Evolutionary conservation across 2,113 vertebrate genomes (phyloP), one percentile per base, ranked within the genome.

Genomic region (Hippocampus abdominalis): DNA sequence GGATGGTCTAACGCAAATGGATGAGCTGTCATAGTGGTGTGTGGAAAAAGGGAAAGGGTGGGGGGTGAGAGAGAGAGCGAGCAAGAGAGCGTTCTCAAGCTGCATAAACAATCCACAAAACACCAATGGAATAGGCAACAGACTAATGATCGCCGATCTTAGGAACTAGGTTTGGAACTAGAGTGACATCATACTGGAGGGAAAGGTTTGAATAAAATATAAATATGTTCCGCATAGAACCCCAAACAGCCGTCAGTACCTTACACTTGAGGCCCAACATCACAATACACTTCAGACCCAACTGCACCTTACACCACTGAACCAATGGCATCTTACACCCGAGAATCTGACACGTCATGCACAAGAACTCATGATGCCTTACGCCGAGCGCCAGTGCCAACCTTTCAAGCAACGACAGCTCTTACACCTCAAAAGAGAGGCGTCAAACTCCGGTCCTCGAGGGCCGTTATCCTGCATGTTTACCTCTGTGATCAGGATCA

Each of bases 1-100:
- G 48, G 72, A 73, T 79, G 42, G 9, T 63, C 86, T 87, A 90
- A 89, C 83, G 84, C 71, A 62, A 87, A 90, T 86, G 73, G 84
- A 90, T 88, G 86, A 88, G 84, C 88, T 86, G 85, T 88, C 85
- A 89, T 66, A 77, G 79, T 3, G 54, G 20, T 56, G 56, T 48
- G 20, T 42, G 42, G 16, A 36, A 73, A 51, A 49, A 39, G 62
- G 36, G 71, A 65, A 3, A 16, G 4, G 13, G 73, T 59, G 48
- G 18, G 44, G 40, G 54, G 3, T 65, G 73, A 36, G 61, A 21
- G 66, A 25, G 70, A 2, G 64, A 5, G 32, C 3, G 21, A 40
- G 65, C 4, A 72, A 27, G 68, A 13, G 42, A 44, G 42, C 3
- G 2, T 13, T 44, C 69, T 75, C 70, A 75, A 73, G 80, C 74